Evolutionary conservation across 2,113 vertebrate species (phyloP).

Genomic region (Prunella himalayana): DNA sequence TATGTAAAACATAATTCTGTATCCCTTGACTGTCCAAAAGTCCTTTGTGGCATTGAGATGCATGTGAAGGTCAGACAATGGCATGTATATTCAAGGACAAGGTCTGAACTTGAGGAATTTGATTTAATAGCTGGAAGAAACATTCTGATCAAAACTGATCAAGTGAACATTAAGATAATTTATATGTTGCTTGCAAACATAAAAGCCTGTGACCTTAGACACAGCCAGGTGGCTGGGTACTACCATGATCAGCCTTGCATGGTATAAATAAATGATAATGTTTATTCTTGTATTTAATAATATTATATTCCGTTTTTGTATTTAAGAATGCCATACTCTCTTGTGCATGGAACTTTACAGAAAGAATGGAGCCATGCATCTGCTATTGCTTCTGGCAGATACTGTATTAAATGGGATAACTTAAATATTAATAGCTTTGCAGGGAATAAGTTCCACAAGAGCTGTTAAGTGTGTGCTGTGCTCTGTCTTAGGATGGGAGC

Average conservation of each 20-base stretch:
- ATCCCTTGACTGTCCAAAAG: not conserved
- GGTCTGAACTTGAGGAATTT: not conserved
- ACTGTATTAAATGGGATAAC: not conserved
- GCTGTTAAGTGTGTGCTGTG: not conserved
- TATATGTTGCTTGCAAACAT: not conserved
- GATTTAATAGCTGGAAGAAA: not conserved
- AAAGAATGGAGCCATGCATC: not conserved
- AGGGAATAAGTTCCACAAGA: not conserved
- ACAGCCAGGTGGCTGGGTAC: not conserved
- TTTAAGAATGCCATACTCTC: not conserved
- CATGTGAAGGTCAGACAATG: not conserved
- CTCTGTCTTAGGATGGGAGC: not conserved
- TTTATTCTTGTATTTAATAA: not conserved
- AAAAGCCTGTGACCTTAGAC: not conserved
- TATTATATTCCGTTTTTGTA: not conserved
- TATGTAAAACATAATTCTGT: not conserved
- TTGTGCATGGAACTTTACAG: not conserved
- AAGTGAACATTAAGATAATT: not conserved
- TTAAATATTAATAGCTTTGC: slow-evolving; percentile 47
- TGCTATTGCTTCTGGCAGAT: slow-evolving; percentile 35
- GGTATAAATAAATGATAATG: not conserved
- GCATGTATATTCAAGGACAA: not conserved
- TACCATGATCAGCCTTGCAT: not conserved
- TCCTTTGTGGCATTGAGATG: not conserved
- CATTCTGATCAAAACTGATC: not conserved